Evolutionary conservation across 2,888 invertebrate species (phyloP), one percentile per base, ranked within the genome.

Genomic region (Pogonocherus hispidulus): DNA sequence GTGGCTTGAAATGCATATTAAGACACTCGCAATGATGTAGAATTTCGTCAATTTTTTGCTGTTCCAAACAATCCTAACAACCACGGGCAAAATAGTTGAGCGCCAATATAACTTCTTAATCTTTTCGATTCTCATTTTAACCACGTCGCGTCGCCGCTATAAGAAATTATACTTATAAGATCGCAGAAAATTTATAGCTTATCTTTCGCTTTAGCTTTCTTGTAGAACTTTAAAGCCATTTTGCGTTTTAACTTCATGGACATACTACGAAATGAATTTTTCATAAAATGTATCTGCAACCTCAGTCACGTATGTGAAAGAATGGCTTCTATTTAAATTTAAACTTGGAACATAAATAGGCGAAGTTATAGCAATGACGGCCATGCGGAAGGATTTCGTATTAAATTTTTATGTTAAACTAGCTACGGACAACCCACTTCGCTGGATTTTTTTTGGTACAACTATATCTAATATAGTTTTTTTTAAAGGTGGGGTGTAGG

Each of bases 261-360:
- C 20, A 22, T 14, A 11, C 19, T 14, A 32, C 9, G 20, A 19
- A 11, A 27, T 47, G 51, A 51, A 19, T 49, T 62, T 35, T 37
- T 62, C 51, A 35, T 22, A 49, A 14, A 62, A 62, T 35, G n/a
- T 49, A 35, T 37, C 27, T 22, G 23, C 19, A 11, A 37, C 16
- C 35, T 51, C 20, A n/a, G 51, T 51, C 62, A 62, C 62, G 49
- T 62, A 62, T 60, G 32, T 32, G 35, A 23, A 9, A 19, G n/a
- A 49, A 47, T 22, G 1, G 22, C 14, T 32, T 19, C 23, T 60
- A 19, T 46, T 60, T 60, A n/a, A 32, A 35, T 60, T 60, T 47
- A 22, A 47, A 32, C 47, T 46, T 32, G 23, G 6, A 32, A 9
- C 46, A 14, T 4, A 14, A 11, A 14, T 22, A 14, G 1, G 19